Conservation (phyloP, 2,113 vertebrate species). For the Barnardius zonarius region DNA sequence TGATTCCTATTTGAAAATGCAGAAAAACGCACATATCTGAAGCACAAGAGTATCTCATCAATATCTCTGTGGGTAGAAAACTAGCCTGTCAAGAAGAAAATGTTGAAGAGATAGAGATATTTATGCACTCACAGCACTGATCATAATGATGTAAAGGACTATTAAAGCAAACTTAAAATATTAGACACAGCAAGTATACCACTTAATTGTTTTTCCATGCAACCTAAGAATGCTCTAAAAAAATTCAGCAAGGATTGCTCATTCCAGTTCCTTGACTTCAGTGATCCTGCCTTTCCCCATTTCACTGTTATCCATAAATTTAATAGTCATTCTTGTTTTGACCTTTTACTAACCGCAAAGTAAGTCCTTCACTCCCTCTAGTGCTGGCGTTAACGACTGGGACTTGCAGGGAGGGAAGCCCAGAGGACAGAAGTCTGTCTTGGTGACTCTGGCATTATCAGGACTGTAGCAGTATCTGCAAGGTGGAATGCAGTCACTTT, state of each 20-base stretch:
- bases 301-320: not conserved
- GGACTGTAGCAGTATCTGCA: not conserved
- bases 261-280: constrained; percentile 2
- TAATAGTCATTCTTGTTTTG: not conserved
- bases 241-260: not conserved
- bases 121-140: constrained; percentile 39
- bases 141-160: constrained; percentile 52
- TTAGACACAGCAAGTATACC: not conserved
- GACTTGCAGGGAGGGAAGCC: not conserved
- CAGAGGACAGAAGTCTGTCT: not conserved
- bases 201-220: constrained; percentile 18
- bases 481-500: fast-evolving
- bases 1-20: constrained; percentile 66
- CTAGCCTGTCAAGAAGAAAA: constrained; percentile 60
- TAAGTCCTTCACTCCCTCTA: not conserved
- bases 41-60: constrained; percentile 60
- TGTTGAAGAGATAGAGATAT: constrained; percentile 48
- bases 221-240: not conserved
- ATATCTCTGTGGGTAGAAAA: constrained; percentile 66
- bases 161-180: constrained; percentile 55
- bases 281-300: not conserved
- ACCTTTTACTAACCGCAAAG: not conserved
- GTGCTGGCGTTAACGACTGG: not conserved
- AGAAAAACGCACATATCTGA: constrained; percentile 68
- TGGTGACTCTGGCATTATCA: not conserved